phyloP scores from a whole-genome alignment of 1,140 invertebrate genomes.

The Drosophila nigromelanica region DNA sequence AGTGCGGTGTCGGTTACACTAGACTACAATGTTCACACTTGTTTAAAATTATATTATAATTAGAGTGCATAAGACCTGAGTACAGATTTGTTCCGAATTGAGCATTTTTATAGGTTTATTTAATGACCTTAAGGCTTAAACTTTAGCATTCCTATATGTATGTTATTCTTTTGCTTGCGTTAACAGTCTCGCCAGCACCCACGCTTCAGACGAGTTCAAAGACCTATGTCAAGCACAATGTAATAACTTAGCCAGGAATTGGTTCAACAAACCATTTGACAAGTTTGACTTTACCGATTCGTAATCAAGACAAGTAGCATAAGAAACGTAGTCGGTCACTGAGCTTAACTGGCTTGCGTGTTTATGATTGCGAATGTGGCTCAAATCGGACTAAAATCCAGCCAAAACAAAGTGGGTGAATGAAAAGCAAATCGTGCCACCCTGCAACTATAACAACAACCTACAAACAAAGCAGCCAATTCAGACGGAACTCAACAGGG shows the following conservation, averaged over 20 bases:
- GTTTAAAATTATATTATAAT: too few relatives aligned
- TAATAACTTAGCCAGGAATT: slow-evolving; percentile 46
- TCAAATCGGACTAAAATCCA: slow-evolving; percentile 31
- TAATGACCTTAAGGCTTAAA: too few relatives aligned
- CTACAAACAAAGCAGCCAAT: slow-evolving; percentile 63
- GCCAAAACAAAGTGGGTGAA: slow-evolving; percentile 42
- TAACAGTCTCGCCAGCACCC: slow-evolving; percentile 21
- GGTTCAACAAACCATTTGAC: slow-evolving; percentile 75
- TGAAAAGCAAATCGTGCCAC: slow-evolving; percentile 49
- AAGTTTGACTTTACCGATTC: slow-evolving; percentile 48
- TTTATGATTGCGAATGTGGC: slow-evolving; percentile 9
- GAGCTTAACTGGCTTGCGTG: slow-evolving; percentile 46
- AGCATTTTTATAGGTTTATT: too few relatives aligned
- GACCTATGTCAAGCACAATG: slow-evolving; percentile 62
- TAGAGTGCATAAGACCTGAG: too few relatives aligned
- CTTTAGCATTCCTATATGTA: too few relatives aligned
- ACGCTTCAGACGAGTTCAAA: slow-evolving; percentile 58
- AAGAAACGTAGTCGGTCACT: slow-evolving; percentile 29
- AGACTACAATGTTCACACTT: too few relatives aligned
- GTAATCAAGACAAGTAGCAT: slow-evolving; percentile 49
- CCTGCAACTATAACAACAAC: slow-evolving; percentile 83
- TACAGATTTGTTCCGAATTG: too few relatives aligned
- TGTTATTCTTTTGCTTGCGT: too few relatives aligned
- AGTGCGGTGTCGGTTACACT: too few relatives aligned
- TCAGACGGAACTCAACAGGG: background rate